Evolutionary conservation across 1,140 invertebrate genomes (phyloP).

Genomic region (Calliphora vicina): DNA sequence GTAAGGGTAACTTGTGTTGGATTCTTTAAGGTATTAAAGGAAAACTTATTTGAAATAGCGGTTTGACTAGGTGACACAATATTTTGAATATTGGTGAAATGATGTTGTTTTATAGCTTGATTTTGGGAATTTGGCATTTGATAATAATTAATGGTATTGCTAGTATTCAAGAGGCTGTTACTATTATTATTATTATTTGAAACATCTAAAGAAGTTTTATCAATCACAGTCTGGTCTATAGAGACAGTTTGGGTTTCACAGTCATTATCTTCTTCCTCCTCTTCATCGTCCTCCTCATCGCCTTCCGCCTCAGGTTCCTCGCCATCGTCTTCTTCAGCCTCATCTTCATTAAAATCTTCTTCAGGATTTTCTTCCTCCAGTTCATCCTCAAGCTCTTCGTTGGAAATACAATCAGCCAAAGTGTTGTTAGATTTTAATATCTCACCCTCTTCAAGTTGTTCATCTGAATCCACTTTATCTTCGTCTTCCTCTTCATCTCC

Average conservation of each 20-base stretch:
- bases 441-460: neutral
- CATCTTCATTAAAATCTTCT: constrained; percentile 20
- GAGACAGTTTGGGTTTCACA: neutral
- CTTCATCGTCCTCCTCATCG: neutral
- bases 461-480: neutral
- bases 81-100: constrained; percentile 20
- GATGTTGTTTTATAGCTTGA: constrained; percentile 33
- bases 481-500: constrained; percentile 9
- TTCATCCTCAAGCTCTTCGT: neutral
- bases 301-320: neutral
- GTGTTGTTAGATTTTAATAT: neutral
- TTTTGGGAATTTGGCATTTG: constrained; percentile 31
- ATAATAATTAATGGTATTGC: neutral
- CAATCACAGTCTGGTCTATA: neutral
- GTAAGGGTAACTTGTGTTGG: constrained; percentile 27
- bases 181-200: neutral
- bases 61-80: constrained; percentile 1
- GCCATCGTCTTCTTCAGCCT: constrained; percentile 29
- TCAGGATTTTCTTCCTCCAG: constrained; percentile 6
- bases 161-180: neutral
- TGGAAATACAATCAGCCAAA: neutral
- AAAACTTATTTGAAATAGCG: neutral
- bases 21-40: constrained; percentile 28
- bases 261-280: neutral
- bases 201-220: neutral